Evolutionary conservation across 2,797 vertebrate species (phyloP).

Genomic region (Hoplostethus atlanticus): DNA sequence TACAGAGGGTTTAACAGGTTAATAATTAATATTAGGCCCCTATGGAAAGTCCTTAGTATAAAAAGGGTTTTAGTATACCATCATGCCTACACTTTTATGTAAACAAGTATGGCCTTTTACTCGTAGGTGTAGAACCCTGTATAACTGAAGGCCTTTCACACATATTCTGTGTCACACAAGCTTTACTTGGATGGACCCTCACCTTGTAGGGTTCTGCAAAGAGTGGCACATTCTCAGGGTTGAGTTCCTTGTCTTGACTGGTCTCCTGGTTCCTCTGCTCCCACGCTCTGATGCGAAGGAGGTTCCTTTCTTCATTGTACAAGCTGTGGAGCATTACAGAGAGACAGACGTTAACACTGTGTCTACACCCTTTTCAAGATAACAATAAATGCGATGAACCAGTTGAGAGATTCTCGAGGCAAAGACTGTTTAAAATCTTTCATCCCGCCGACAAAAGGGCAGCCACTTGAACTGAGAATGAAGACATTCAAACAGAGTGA

Average conservation of each 20-base stretch:
- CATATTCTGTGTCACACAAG: no score
- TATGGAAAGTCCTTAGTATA: no score
- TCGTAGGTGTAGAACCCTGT: no score
- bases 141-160: no score
- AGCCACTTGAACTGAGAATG: not conserved
- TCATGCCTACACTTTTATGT: no score
- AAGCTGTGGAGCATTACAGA: conserved; percentile 77
- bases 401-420: not conserved
- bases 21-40: no score
- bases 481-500: not conserved
- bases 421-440: not conserved
- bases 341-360: conserved; percentile 13
- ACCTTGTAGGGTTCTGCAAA: conserved; percentile 98
- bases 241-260: conserved; percentile 86
- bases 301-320: conserved; percentile 93
- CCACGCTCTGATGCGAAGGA: conserved; percentile 91
- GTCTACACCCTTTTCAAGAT: not conserved
- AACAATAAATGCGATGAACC: not conserved
- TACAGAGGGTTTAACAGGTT: no score
- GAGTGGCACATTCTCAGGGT: conserved; percentile 86
- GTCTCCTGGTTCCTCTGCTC: conserved; percentile 92
- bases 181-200: conserved; percentile 29
- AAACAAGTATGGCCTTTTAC: no score
- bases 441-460: not conserved
- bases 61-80: no score